Conservation (phyloP, 1,140 invertebrate genomes). For the Pseudomyrmex gracilis region DNA sequence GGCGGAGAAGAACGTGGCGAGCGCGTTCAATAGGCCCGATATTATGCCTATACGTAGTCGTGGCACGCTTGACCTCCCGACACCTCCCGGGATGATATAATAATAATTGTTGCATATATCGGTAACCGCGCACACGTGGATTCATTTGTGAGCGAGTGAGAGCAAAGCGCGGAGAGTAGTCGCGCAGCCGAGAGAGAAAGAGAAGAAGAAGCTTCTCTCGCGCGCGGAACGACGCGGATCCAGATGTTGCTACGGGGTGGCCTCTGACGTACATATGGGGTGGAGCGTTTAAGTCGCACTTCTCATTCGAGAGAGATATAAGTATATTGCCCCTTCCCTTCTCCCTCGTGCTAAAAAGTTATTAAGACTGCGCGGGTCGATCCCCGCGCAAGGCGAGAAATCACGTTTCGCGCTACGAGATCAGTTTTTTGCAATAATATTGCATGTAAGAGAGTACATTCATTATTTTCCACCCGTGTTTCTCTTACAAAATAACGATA, state of each 20-base stretch:
- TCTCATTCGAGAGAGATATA: conserved; percentile 22
- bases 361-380: conserved; percentile 44
- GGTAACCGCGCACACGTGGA: conserved; percentile 60
- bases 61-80: conserved; percentile 80
- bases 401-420: background rate
- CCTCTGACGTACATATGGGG: conserved; percentile 11
- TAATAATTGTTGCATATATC: conserved; percentile 80
- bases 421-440: background rate
- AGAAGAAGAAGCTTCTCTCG: background rate
- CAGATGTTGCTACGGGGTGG: conserved; percentile 12
- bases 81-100: conserved; percentile 71
- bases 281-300: conserved; percentile 39
- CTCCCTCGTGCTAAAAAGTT: conserved; percentile 43
- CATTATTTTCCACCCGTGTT: background rate
- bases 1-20: conserved; percentile 75
- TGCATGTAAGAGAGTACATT: background rate
- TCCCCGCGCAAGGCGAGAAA: conserved; percentile 12
- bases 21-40: conserved; percentile 63
- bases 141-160: conserved; percentile 61
- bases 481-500: background rate
- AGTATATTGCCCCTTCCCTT: conserved; percentile 19
- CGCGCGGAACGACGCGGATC: conserved; percentile 26
- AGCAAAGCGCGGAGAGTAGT: background rate
- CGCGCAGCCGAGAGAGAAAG: no score
- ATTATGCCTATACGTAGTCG: conserved; percentile 74